Evolutionary conservation across 2,113 vertebrate genomes (phyloP), one percentile per base, ranked within the genome.

Genomic region (Bothrops jararaca): DNA sequence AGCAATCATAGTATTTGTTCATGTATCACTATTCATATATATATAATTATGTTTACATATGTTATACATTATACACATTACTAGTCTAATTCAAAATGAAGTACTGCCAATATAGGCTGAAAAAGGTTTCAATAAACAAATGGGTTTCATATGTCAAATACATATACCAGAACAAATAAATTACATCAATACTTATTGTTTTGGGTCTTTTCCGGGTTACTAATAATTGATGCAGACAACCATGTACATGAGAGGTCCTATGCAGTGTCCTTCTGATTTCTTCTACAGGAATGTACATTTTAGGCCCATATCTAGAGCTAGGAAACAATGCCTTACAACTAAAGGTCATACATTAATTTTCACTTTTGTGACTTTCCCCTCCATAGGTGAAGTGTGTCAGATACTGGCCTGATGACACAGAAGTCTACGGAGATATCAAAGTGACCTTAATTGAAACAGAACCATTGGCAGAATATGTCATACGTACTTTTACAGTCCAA

Each of bases 391-490:
- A 99, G 94, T 99, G 99, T 96, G 99, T 99, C 91, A 98, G 99
- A 0, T 99, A 99, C 97, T 99, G 99, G 99, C 99, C 99, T 0
- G 99, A 99, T 91, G 99, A 99, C 96, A 99, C 98, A 0, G 99
- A 99, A 85, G 98, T 99, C 86, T 99, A 99, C 0, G 99, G 99
- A 58, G 99, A 99, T 93, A 98, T 99, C 96, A 99, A 99, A 96
- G 99, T 99, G 95, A 98, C 99, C 0, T 97, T 99, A 97, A 99
- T 99, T 88, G 99, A 99, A 95, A 99, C 99, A 50, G 99, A 99
- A 89, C 99, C 99, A 0, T 90, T 99, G 95, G 99, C 99, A 3
- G 99, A 99, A 93, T 99, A 99, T 2, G 98, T 99, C 97, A 99
- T 99, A 92, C 97, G 99, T 4, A 99, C 99, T 0, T 99, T 99